Percentiles rank a stretch among this genome's conserved stretches.
phyloP scores from a whole-genome alignment of 2,888 invertebrate species.

The Melipona beecheii region DNA sequence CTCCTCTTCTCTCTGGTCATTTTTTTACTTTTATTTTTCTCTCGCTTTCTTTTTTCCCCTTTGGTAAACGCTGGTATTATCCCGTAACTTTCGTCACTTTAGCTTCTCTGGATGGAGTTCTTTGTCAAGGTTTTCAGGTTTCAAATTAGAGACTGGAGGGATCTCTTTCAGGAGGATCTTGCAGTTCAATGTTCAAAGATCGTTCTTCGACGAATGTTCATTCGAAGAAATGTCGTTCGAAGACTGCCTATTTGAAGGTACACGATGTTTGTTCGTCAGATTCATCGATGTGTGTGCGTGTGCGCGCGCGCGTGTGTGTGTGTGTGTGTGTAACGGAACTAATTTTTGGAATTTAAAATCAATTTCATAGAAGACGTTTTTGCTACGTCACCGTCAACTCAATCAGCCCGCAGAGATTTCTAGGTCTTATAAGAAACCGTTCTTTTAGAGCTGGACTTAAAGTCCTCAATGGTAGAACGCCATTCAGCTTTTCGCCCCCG shows the following conservation, averaged over 20 bases:
- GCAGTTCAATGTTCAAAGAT: neutral
- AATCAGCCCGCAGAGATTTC: conserved; percentile 3
- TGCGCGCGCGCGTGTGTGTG: no score
- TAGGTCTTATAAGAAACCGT: neutral
- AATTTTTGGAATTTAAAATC: conserved; percentile 51
- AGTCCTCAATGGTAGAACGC: neutral
- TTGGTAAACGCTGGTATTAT: conserved; percentile 10
- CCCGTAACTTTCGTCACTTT: conserved; percentile 20
- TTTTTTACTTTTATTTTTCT: neutral
- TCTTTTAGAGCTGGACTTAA: no score
- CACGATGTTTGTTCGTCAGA: neutral
- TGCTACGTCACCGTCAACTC: conserved; percentile 31
- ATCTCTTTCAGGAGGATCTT: neutral
- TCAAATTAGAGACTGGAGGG: neutral
- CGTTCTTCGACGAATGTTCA: neutral
- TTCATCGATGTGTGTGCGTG: conserved; percentile 3
- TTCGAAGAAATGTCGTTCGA: neutral
- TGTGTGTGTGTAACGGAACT: conserved; percentile 29
- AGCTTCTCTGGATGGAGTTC: neutral
- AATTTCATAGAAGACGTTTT: conserved; percentile 30
- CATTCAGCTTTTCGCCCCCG: neutral
- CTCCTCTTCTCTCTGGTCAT: conserved; percentile 21
- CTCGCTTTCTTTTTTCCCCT: neutral
- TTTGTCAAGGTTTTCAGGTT: neutral
- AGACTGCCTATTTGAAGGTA: neutral